phyloP scores from a whole-genome alignment of 2,113 vertebrate species.

The Dipodomys merriami region DNA sequence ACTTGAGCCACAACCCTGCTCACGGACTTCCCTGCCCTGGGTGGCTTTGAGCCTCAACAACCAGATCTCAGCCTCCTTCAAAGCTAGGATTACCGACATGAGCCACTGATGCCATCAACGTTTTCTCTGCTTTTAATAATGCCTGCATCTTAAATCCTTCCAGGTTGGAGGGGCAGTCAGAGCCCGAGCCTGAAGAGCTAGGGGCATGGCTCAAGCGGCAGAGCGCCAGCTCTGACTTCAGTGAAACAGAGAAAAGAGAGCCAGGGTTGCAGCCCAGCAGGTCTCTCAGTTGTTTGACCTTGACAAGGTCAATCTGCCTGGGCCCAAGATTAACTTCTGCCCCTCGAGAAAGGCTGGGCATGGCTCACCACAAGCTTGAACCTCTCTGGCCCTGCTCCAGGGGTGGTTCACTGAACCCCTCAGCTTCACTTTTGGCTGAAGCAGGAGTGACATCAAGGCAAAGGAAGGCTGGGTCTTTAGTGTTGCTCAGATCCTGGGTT shows the following conservation, averaged over 20 bases:
- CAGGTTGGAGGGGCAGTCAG: fast-evolving
- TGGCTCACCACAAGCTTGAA: too few species aligned
- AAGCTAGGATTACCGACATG: too few species aligned
- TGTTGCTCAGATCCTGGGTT: constrained; percentile 61
- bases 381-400: background rate
- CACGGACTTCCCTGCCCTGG: too few species aligned
- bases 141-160: background rate
- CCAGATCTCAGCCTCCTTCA: too few species aligned
- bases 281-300: background rate
- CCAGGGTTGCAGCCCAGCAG: too few species aligned
- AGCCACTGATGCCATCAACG: too few species aligned
- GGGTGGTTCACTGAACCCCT: background rate
- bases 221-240: too few species aligned
- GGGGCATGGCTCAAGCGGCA: too few species aligned
- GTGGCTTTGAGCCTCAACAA: too few species aligned
- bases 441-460: background rate
- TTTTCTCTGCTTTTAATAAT: background rate
- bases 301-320: background rate
- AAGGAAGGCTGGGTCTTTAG: constrained; percentile 58
- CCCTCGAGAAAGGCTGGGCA: background rate
- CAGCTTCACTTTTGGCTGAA: fast-evolving
- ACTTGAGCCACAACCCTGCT: too few species aligned
- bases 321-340: background rate
- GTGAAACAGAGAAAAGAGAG: too few species aligned
- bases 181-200: background rate